A percentile compares a stretch with the other conserved stretches of the same genome.
Evolutionary conservation across 1,140 invertebrate species (phyloP).

Genomic region (Drosophila burlai): DNA sequence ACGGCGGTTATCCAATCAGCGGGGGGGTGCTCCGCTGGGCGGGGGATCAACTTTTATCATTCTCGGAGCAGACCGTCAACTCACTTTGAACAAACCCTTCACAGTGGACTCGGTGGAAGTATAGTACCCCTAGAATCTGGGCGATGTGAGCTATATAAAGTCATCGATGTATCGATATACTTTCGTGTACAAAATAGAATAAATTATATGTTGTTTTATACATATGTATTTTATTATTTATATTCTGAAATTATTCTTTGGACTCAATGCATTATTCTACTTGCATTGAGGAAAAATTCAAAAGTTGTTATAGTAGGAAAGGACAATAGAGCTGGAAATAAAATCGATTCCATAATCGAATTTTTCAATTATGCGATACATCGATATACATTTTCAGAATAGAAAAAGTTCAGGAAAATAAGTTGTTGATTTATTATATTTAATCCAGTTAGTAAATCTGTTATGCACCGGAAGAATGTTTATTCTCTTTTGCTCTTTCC

Average conservation of each 20-base stretch:
- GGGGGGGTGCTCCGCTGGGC: conserved; percentile 52
- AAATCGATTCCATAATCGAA: too few species aligned
- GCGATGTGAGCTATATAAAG: neutral
- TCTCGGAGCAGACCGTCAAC: conserved; percentile 48
- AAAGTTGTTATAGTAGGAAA: neutral
- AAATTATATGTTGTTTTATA: neutral
- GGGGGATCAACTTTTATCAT: conserved; percentile 39
- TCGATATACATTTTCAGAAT: too few species aligned
- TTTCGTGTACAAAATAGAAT: too few species aligned
- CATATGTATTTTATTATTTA: neutral
- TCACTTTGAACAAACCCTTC: conserved; percentile 85
- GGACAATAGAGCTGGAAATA: too few species aligned
- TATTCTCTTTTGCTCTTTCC: too few species aligned
- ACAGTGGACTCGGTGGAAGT: conserved; percentile 49
- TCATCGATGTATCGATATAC: conserved; percentile 1
- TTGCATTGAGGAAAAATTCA: too few species aligned
- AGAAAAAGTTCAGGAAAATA: too few species aligned
- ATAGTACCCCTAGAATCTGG: conserved; percentile 1
- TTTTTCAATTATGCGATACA: too few species aligned
- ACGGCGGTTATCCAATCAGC: conserved; percentile 59
- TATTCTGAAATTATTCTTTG: neutral
- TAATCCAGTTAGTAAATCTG: neutral
- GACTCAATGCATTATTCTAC: neutral
- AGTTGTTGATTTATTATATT: too few species aligned
- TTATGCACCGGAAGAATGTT: too few species aligned